A percentile compares a stretch with the other conserved stretches of the same genome.
phyloP scores from a whole-genome alignment of 2,797 vertebrate species.

The Huso huso region DNA sequence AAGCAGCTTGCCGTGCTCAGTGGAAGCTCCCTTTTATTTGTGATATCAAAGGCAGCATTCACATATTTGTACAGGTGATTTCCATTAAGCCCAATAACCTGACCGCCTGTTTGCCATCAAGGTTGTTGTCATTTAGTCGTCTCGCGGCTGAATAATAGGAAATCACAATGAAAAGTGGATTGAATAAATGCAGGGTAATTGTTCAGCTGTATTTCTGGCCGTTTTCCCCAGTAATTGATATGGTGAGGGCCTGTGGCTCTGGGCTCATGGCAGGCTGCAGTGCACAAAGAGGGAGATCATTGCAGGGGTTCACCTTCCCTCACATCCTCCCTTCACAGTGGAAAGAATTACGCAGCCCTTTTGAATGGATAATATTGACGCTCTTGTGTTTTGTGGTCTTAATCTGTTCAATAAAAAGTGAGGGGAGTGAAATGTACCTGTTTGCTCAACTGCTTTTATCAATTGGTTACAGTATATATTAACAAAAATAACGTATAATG shows the following conservation, averaged over 20 bases:
- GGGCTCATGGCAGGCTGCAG: slow-evolving; percentile 12
- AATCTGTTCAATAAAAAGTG: too few species aligned
- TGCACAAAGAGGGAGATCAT: slow-evolving; percentile 34
- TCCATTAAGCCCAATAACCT: slow-evolving; percentile 52
- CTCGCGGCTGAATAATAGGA: slow-evolving; percentile 19
- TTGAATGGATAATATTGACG: slow-evolving; percentile 18
- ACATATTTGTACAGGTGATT: slow-evolving; percentile 74
- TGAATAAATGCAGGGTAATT: slow-evolving; percentile 32
- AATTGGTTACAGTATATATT: too few species aligned
- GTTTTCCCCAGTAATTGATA: slow-evolving; percentile 35
- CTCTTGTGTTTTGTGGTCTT: too few species aligned
- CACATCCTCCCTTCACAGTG: slow-evolving; percentile 39
- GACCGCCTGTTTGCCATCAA: slow-evolving; percentile 44
- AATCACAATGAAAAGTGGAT: slow-evolving; percentile 27
- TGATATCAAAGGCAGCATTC: slow-evolving; percentile 54
- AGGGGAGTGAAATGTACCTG: too few species aligned
- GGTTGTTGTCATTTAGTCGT: slow-evolving; percentile 22
- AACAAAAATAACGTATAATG: too few species aligned
- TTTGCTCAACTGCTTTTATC: too few species aligned
- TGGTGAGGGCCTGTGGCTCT: slow-evolving; percentile 28
- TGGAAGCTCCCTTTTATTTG: slow-evolving; percentile 49
- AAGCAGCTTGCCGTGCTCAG: slow-evolving; percentile 51
- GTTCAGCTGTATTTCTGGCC: slow-evolving; percentile 31
- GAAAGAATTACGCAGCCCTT: slow-evolving; percentile 12
- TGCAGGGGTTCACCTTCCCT: slow-evolving; percentile 29